Evolutionary conservation across 1,140 invertebrate genomes (phyloP), one percentile per base, ranked within the genome.

Genomic region (Venturia canescens): DNA sequence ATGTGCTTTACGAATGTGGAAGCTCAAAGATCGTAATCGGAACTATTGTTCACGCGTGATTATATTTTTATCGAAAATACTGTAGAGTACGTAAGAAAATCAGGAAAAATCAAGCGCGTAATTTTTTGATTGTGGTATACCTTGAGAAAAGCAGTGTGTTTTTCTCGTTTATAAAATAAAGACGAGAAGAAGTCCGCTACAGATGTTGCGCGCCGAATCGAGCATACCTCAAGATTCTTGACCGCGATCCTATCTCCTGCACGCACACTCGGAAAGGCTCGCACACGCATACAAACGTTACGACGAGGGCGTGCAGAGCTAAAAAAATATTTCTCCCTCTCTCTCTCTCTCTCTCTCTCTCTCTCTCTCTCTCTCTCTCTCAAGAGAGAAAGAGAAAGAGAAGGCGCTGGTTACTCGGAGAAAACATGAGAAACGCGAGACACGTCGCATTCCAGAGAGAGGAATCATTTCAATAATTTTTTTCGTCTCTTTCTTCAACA

Each of bases 221-320:
- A 74, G 71, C 60, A 53, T 72, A 72, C 70, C 70, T 34, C 70
- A 72, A 34, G 70, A 72, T 44, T 72, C 70, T 72, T 72, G 70
- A 72, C 70, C 70, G 70, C 70, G 38, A 72, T 72, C 70, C 18
- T 72, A n/a, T 72, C 31, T 72, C 31, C 26, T 38, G 6, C 38
- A 26, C 31, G n/a, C 34, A 21, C 70, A 21, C n/a, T n/a, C n/a
- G n/a, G n/a, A n/a, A n/a, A n/a, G 18, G n/a, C 34, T 1, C 29
- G 3, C 31, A 38, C 31, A 72, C n/a, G 50, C 53, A 57, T 11
- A 44, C 38, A n/a, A n/a, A n/a, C n/a, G n/a, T n/a, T n/a, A n/a
- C n/a, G n/a, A 44, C 38, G 53, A 57, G 53, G 9, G 53, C 53
- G 53, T 23, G 53, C 23, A 66, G 11, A 50, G 31, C 6, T 21